phyloP scores from a whole-genome alignment of 2,797 vertebrate genomes.

The Pygocentrus nattereri region DNA sequence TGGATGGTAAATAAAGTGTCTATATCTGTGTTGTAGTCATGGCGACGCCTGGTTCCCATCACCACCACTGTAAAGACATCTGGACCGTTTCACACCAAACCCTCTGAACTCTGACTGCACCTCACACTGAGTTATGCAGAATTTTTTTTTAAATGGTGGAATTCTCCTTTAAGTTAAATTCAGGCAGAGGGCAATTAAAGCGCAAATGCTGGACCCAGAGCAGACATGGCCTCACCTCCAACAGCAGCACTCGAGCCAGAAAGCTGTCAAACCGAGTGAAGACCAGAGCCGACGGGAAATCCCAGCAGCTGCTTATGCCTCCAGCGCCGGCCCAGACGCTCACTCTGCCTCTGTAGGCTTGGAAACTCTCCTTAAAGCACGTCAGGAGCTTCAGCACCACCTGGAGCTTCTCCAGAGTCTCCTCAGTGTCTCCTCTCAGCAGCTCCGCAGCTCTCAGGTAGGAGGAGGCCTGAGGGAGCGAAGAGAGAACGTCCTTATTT shows the following conservation, averaged over 20 bases:
- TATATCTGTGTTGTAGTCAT: too few relatives aligned
- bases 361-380: slow-evolving; percentile 80
- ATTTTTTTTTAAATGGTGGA: too few relatives aligned
- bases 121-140: too few relatives aligned
- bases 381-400: slow-evolving; percentile 71
- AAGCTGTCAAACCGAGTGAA: slow-evolving; percentile 83
- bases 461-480: slow-evolving; percentile 41
- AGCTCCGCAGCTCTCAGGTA: slow-evolving; percentile 80
- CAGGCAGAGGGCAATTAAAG: neutral
- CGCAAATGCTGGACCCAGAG: neutral
- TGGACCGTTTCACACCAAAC: too few relatives aligned
- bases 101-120: too few relatives aligned
- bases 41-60: too few relatives aligned
- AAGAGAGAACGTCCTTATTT: neutral
- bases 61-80: too few relatives aligned
- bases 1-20: too few relatives aligned
- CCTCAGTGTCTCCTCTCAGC: slow-evolving; percentile 81
- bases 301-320: slow-evolving; percentile 74
- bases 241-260: slow-evolving; percentile 77
- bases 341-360: slow-evolving; percentile 76
- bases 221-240: slow-evolving; percentile 75
- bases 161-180: too few relatives aligned
- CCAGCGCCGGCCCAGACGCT: slow-evolving; percentile 64
- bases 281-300: slow-evolving; percentile 84
- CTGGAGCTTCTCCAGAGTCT: slow-evolving; percentile 79